Evolutionary conservation across 2,797 vertebrate genomes (phyloP).

Genomic region (Tenualosa ilisha): DNA sequence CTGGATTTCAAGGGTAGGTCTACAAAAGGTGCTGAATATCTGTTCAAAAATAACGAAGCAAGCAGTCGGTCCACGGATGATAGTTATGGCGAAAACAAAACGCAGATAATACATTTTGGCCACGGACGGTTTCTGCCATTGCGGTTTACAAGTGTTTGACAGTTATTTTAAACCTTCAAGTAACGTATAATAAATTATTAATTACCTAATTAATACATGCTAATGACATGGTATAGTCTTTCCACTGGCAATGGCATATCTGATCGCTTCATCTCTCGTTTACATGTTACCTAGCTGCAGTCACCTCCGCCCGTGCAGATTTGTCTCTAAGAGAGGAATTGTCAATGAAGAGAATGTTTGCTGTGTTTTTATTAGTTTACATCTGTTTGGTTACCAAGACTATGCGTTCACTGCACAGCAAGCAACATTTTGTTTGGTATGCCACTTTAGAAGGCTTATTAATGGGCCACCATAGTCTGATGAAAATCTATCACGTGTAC

Average conservation of each 20-base stretch:
- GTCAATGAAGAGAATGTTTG: neutral
- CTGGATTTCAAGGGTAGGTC: neutral
- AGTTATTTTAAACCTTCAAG: too few relatives aligned
- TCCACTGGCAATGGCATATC: slow-evolving; percentile 52
- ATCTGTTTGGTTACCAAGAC: neutral
- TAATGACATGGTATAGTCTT: slow-evolving; percentile 58
- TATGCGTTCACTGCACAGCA: neutral
- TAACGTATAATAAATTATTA: slow-evolving; percentile 46
- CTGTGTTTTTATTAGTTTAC: neutral
- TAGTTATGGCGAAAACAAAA: too few relatives aligned
- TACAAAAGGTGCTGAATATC: neutral
- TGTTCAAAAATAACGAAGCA: too few relatives aligned
- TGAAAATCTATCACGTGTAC: too few relatives aligned
- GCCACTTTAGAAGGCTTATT: neutral
- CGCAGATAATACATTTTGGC: too few relatives aligned
- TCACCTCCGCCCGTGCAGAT: slow-evolving; percentile 28
- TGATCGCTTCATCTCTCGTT: slow-evolving; percentile 53
- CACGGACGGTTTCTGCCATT: too few relatives aligned
- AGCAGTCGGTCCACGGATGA: too few relatives aligned
- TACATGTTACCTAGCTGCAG: slow-evolving; percentile 49
- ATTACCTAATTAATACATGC: slow-evolving; percentile 40
- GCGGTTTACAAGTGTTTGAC: too few relatives aligned
- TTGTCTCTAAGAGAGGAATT: slow-evolving; percentile 18
- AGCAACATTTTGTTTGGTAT: neutral
- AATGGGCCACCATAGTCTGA: too few relatives aligned